Evolutionary conservation across 2,888 invertebrate species (phyloP).

Genomic region (Hymenopus coronatus): DNA sequence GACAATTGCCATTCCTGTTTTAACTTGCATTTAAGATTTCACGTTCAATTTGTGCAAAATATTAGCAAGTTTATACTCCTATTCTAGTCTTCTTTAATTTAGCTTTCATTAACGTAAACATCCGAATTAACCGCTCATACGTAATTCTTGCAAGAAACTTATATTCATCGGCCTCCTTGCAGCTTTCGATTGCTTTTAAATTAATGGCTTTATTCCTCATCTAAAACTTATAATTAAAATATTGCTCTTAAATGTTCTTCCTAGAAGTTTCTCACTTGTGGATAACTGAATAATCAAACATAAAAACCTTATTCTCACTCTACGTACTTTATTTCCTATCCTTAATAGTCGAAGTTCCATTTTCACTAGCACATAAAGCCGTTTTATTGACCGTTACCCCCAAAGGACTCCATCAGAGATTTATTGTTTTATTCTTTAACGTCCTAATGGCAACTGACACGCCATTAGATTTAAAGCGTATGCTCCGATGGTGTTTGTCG

Average conservation of each 20-base stretch:
- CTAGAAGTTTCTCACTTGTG: not conserved
- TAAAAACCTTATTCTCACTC: not conserved
- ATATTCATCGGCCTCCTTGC: too few species aligned
- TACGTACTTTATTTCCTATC: not conserved
- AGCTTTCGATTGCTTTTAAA: not conserved
- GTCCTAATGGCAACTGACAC: not conserved
- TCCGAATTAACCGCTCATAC: too few species aligned
- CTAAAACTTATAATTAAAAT: not conserved
- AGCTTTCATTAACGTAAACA: too few species aligned
- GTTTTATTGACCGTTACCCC: not conserved
- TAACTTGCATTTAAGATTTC: too few species aligned
- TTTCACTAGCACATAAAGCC: not conserved
- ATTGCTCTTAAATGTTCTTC: not conserved
- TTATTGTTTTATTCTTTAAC: not conserved
- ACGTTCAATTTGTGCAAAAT: too few species aligned
- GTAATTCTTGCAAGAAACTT: too few species aligned
- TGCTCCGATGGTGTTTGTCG: not conserved
- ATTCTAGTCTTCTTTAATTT: too few species aligned
- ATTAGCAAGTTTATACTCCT: too few species aligned
- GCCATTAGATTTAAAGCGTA: not conserved
- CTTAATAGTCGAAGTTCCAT: not conserved
- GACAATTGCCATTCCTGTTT: too few species aligned
- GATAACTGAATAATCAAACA: not conserved
- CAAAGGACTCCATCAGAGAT: not conserved
- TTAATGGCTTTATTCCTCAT: not conserved